Evolutionary conservation across 2,113 vertebrate genomes (phyloP).

Genomic region (Ochotona curzoniae): DNA sequence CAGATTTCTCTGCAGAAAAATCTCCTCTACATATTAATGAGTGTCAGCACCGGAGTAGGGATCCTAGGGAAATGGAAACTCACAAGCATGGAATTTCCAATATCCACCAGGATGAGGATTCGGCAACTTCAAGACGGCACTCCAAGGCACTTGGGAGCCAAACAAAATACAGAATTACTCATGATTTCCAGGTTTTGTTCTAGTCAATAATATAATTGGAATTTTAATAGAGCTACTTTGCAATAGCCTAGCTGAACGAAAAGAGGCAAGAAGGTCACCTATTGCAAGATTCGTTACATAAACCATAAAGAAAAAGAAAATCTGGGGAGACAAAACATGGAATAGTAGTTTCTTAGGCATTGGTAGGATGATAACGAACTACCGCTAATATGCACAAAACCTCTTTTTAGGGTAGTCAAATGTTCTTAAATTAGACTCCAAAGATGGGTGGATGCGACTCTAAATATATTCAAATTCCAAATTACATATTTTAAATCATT

Average conservation of each 20-base stretch:
- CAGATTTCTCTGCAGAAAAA: not conserved
- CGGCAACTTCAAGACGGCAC: not conserved
- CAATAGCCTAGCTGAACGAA: not conserved
- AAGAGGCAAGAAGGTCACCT: not conserved
- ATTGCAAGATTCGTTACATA: not conserved
- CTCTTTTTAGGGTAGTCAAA: not conserved
- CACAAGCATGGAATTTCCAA: not conserved
- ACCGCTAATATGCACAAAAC: not conserved
- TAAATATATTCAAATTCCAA: not conserved
- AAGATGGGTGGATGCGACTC: not conserved
- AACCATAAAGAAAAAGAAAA: slow-evolving; percentile 3
- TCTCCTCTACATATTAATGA: not conserved
- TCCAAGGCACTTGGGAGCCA: not conserved
- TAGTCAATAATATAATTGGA: not conserved
- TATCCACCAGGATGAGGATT: not conserved
- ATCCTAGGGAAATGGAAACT: not conserved
- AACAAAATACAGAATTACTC: not conserved
- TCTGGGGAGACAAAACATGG: not conserved
- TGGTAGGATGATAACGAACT: not conserved
- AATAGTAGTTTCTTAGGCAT: not conserved
- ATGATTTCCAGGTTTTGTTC: not conserved
- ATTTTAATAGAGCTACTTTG: not conserved
- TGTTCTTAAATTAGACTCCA: not conserved
- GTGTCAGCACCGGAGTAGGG: not conserved
- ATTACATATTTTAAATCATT: not conserved